These are phyloP conservation scores for Heliconius hewitsoni DNA, from an alignment of 1,140 invertebrate genomes.

Conservation along the genomic window DNA sequence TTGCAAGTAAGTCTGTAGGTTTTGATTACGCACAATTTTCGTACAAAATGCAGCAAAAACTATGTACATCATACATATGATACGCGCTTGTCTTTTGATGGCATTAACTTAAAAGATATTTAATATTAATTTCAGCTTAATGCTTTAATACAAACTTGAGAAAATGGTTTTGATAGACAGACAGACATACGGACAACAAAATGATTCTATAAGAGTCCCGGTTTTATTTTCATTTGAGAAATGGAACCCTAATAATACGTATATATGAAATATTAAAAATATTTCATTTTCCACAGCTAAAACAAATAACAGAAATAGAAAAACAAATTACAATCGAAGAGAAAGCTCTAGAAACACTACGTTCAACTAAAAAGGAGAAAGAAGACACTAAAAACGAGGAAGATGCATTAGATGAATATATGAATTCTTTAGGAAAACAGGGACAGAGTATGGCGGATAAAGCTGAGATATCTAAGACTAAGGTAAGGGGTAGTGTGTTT, in stretches of 20 bases:
- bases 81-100: too few relatives aligned
- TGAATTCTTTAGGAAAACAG: conserved; percentile 83
- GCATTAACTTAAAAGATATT: too few relatives aligned
- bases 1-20: too few relatives aligned
- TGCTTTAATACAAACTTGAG: too few relatives aligned
- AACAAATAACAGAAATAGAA: conserved; percentile 85
- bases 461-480: conserved; percentile 74
- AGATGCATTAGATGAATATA: conserved; percentile 87
- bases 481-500: conserved; percentile 49
- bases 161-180: too few relatives aligned
- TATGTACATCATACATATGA: too few relatives aligned
- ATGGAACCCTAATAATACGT: neutral
- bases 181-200: too few relatives aligned
- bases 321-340: conserved; percentile 84
- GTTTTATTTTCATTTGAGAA: too few relatives aligned
- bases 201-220: too few relatives aligned
- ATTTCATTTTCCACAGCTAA: conserved; percentile 79
- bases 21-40: too few relatives aligned
- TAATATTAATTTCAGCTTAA: too few relatives aligned
- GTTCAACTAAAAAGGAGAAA: conserved; percentile 56
- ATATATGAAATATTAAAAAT: neutral
- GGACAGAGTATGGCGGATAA: conserved; percentile 66
- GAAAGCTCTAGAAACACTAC: conserved; percentile 80
- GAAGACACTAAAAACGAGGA: conserved; percentile 61
- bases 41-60: too few relatives aligned